Conservation (phyloP, 2,888 invertebrate species). For the Vesta saturnalis region DNA sequence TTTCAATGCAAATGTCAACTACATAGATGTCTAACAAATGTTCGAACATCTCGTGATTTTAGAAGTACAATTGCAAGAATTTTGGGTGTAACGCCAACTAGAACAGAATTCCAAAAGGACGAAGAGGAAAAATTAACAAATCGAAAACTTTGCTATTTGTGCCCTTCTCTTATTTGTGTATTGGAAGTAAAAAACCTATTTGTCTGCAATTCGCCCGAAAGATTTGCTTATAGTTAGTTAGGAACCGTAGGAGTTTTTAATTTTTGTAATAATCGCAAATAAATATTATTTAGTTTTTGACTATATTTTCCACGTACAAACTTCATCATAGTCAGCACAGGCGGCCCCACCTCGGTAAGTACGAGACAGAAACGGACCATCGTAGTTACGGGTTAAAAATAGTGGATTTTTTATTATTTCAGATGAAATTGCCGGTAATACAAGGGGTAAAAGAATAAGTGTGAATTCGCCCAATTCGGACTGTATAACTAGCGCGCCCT, state of each 20-base stretch:
- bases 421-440: no score
- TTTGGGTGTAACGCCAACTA: slow-evolving; percentile 3
- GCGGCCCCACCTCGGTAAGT: neutral
- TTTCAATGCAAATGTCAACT: slow-evolving; percentile 2
- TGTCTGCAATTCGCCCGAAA: neutral
- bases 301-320: neutral
- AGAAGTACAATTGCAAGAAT: slow-evolving; percentile 6
- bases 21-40: slow-evolving; percentile 1
- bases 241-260: neutral
- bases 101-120: slow-evolving; percentile 4
- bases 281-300: neutral
- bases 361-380: neutral
- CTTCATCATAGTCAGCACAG: neutral
- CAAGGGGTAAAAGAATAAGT: no score
- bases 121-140: neutral
- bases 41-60: slow-evolving; percentile 1
- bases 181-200: neutral
- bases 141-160: slow-evolving; percentile 4
- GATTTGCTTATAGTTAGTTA: neutral
- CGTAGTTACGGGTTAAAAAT: slow-evolving; percentile 8
- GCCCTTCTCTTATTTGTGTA: slow-evolving; percentile 3
- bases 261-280: neutral
- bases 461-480: neutral
- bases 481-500: neutral
- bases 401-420: no score